Conservation (phyloP, 2,797 vertebrate species). For the Sebastes matsubarae region DNA sequence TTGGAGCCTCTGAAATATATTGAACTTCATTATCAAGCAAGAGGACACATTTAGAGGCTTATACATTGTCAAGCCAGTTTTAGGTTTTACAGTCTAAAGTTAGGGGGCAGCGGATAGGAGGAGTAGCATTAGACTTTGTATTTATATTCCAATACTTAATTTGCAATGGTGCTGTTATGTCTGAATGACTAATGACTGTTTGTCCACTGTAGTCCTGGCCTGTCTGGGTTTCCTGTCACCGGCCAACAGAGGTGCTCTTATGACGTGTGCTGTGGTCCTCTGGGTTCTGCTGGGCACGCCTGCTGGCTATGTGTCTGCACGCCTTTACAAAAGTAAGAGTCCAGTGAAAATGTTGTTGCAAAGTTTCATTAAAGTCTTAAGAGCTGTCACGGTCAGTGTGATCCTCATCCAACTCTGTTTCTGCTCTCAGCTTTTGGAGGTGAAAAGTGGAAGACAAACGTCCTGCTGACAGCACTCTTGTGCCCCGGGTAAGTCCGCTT, state of each 20-base stretch:
- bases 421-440: slow-evolving; percentile 88
- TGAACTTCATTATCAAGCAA: not conserved
- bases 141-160: not conserved
- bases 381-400: not conserved
- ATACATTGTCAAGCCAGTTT: not conserved
- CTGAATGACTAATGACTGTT: slow-evolving; percentile 11
- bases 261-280: slow-evolving; percentile 90
- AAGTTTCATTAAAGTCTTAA: not conserved
- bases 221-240: slow-evolving; percentile 98
- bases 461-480: slow-evolving; percentile 90
- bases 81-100: not conserved
- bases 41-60: not conserved
- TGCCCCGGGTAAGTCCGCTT: slow-evolving; percentile 87
- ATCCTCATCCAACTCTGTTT: slow-evolving; percentile 14
- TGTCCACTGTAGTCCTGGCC: slow-evolving; percentile 88
- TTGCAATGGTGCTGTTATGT: not conserved
- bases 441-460: slow-evolving; percentile 93
- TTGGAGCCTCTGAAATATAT: not conserved
- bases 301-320: slow-evolving; percentile 90
- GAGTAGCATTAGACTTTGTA: not conserved
- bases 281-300: slow-evolving; percentile 92
- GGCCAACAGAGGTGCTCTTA: slow-evolving; percentile 90
- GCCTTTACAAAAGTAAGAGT: slow-evolving; percentile 91
- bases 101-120: accelerated
- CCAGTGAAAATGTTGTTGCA: not conserved